Evolutionary conservation across 2,113 vertebrate species (phyloP).

Genomic region (Oxyura jamaicensis): DNA sequence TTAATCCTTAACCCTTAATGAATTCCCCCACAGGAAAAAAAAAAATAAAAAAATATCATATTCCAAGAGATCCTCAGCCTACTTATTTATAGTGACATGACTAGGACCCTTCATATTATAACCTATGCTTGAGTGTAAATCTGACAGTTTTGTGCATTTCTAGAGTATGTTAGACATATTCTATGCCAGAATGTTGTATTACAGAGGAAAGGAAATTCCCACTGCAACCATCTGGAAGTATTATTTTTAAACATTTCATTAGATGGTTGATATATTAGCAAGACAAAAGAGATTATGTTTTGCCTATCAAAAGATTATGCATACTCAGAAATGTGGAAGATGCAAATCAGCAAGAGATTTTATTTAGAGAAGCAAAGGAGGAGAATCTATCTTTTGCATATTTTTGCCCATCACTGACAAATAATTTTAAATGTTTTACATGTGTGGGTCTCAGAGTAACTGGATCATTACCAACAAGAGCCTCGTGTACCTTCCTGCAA

Average conservation of each 20-base stretch:
- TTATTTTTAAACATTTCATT: neutral
- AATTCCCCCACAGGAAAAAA: neutral
- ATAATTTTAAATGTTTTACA: neutral
- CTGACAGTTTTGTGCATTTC: neutral
- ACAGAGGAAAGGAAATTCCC: neutral
- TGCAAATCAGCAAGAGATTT: neutral
- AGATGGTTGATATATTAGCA: neutral
- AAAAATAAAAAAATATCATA: no score
- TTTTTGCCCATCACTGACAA: neutral
- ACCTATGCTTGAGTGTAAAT: neutral
- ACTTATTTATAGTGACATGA: neutral
- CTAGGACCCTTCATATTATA: neutral
- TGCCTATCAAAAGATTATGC: neutral
- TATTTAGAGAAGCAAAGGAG: neutral
- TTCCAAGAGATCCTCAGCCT: neutral
- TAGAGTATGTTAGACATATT: neutral
- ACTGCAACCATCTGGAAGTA: neutral
- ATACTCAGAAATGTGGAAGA: neutral
- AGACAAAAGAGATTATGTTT: neutral
- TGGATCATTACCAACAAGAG: neutral
- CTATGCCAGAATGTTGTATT: no score
- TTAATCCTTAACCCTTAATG: neutral
- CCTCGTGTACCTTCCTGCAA: neutral
- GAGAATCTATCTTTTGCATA: neutral
- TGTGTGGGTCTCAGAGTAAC: neutral